Evolutionary conservation across 64 coral and sea anemone genomes (phyloP).

Genomic region (Stichodactyla helianthus): DNA sequence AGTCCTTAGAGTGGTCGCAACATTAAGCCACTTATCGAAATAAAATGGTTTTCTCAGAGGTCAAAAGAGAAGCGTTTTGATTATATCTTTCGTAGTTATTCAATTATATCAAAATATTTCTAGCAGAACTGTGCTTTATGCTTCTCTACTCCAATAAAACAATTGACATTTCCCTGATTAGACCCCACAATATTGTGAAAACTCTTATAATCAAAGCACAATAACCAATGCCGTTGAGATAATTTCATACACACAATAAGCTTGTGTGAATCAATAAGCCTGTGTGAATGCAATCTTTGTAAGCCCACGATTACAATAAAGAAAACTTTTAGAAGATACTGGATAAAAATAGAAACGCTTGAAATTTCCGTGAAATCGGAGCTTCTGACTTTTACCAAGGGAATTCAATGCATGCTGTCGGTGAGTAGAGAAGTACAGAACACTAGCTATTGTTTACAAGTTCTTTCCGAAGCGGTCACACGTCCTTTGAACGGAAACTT

Average conservation of each 20-base stretch:
- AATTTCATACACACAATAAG: neutral
- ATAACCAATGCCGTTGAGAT: neutral
- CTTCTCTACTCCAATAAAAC: neutral
- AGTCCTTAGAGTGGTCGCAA: conserved; percentile 2
- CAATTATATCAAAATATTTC: neutral
- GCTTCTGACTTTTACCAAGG: neutral
- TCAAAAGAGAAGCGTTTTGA: neutral
- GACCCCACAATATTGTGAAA: too few relatives aligned
- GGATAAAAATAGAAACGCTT: neutral
- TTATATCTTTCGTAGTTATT: neutral
- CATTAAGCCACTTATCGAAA: conserved; percentile 4
- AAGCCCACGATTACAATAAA: neutral
- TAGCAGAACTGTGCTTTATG: neutral
- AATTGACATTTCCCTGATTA: neutral
- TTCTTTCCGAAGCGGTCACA: neutral
- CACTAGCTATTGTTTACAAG: conserved; percentile 9
- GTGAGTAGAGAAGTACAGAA: neutral
- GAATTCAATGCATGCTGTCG: conserved; percentile 16
- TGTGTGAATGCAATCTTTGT: neutral
- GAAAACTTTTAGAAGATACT: neutral
- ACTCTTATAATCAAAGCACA: too few relatives aligned
- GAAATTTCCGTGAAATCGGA: conserved; percentile 11
- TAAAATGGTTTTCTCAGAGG: conserved; percentile 13
- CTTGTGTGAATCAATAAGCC: neutral
- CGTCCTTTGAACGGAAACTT: neutral